Percentiles rank a stretch among this genome's conserved stretches.
Evolutionary conservation across 1,140 invertebrate genomes (phyloP).

Genomic region (Battus philenor): DNA sequence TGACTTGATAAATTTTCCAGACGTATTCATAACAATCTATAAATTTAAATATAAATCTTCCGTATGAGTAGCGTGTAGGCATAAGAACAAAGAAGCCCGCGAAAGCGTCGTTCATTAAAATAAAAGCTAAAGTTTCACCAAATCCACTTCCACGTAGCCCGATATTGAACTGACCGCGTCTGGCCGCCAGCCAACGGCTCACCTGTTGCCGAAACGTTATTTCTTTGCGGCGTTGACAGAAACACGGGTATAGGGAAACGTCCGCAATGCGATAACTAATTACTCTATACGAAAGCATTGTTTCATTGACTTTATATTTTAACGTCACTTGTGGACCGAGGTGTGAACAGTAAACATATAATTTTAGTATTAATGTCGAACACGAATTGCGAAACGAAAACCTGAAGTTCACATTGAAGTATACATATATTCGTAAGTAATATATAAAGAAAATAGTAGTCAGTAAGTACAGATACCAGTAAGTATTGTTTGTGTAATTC

Average conservation of each 20-base stretch:
- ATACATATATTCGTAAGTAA: too few species aligned
- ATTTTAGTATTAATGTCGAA: background rate
- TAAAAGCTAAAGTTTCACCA: constrained; percentile 1
- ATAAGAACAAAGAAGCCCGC: too few species aligned
- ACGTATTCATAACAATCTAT: too few species aligned
- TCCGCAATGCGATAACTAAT: constrained; percentile 9
- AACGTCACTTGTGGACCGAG: too few species aligned
- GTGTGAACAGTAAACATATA: too few species aligned
- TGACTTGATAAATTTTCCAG: too few species aligned
- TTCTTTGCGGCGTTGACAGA: constrained; percentile 4
- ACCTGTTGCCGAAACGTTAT: constrained; percentile 29
- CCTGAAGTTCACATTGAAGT: background rate
- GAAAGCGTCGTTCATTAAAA: too few species aligned
- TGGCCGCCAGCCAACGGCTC: constrained; percentile 29
- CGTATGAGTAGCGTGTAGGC: too few species aligned
- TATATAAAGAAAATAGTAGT: too few species aligned
- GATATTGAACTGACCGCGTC: constrained; percentile 6
- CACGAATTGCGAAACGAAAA: background rate
- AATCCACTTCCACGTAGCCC: constrained; percentile 7
- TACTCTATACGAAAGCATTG: background rate
- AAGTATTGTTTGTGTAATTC: too few species aligned
- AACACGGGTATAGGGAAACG: constrained; percentile 14
- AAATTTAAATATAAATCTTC: too few species aligned
- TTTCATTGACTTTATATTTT: background rate
- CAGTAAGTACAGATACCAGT: too few species aligned